Evolutionary conservation across 2,797 vertebrate genomes (phyloP).

Genomic region (Geotrypetes seraphini): DNA sequence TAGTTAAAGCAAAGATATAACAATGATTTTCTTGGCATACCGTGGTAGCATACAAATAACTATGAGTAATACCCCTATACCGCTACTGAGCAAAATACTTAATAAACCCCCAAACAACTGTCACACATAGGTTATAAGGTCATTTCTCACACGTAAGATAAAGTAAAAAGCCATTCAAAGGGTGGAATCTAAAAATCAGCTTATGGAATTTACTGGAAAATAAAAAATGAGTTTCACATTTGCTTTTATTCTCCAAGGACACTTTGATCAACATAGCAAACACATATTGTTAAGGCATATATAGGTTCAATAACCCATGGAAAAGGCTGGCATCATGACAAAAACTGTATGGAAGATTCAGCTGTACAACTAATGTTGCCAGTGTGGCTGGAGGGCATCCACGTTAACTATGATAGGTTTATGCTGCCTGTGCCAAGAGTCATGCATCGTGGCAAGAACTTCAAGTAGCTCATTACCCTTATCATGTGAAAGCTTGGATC

Average conservation of each 20-base stretch:
- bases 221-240: slow-evolving; percentile 44
- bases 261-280: slow-evolving; percentile 41
- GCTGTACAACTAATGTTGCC: too few relatives aligned
- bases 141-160: slow-evolving; percentile 53
- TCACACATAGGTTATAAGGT: slow-evolving; percentile 54
- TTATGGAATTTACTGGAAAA: slow-evolving; percentile 45
- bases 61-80: slow-evolving; percentile 43
- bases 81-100: slow-evolving; percentile 40
- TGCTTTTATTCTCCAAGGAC: slow-evolving; percentile 50
- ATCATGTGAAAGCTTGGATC: too few relatives aligned
- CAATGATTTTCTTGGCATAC: slow-evolving; percentile 43
- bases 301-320: neutral
- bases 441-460: too few relatives aligned
- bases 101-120: slow-evolving; percentile 56
- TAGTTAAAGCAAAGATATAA: slow-evolving; percentile 38
- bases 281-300: slow-evolving; percentile 8
- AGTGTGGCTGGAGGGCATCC: too few relatives aligned
- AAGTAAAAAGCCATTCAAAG: slow-evolving; percentile 44
- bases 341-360: too few relatives aligned
- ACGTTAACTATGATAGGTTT: too few relatives aligned
- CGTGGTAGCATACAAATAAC: slow-evolving; percentile 34
- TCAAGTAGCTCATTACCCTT: too few relatives aligned
- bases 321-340: too few relatives aligned
- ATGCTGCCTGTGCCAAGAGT: too few relatives aligned
- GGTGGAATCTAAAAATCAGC: slow-evolving; percentile 29